Evolutionary conservation across 2,888 invertebrate genomes (phyloP).

Genomic region (Tipula unca): DNA sequence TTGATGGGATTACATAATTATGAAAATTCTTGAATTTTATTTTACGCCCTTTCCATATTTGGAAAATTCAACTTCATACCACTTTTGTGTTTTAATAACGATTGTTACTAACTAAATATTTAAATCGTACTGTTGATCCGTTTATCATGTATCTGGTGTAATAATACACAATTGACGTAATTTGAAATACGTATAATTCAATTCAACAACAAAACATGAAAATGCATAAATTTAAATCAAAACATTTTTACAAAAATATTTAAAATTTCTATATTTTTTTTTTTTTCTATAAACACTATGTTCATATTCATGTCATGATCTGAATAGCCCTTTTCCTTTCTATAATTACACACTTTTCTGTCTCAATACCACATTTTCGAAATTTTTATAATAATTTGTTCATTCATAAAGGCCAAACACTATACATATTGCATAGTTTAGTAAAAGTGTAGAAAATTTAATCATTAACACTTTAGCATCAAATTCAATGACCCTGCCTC

Average conservation of each 20-base stretch:
- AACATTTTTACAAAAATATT: neutral
- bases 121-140: neutral
- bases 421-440: no score
- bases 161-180: neutral
- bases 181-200: neutral
- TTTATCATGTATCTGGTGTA: neutral
- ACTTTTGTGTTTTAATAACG: no score
- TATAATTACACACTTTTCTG: neutral
- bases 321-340: neutral
- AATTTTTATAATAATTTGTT: neutral
- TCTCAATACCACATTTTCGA: neutral
- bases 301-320: neutral
- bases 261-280: no score
- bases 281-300: no score
- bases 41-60: no score
- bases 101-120: neutral
- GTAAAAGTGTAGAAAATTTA: neutral
- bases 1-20: no score
- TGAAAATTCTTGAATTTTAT: no score
- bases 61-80: no score
- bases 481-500: neutral
- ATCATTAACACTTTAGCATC: neutral
- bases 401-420: neutral
- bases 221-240: neutral
- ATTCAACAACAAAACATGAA: neutral